Evolutionary conservation across 2,113 vertebrate species (phyloP).

Genomic region (Macrotus californicus): DNA sequence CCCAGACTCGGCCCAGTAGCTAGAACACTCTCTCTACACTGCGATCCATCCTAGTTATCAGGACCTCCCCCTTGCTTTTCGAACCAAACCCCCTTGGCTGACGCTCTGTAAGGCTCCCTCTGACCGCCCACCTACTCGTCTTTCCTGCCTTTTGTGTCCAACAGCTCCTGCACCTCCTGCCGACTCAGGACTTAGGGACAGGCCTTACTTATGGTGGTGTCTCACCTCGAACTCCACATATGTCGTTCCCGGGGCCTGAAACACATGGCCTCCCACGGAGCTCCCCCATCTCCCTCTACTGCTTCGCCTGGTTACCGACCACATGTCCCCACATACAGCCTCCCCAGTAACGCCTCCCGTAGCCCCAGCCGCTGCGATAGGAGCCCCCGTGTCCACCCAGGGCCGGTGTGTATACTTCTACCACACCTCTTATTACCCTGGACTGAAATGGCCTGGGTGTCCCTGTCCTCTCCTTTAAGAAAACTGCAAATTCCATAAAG

Average conservation of each 20-base stretch:
- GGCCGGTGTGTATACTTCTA: not conserved
- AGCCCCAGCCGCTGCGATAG: not conserved
- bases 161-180: not conserved
- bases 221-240: not conserved
- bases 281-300: too few relatives aligned
- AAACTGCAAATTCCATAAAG: not conserved
- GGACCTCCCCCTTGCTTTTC: not conserved
- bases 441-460: not conserved
- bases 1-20: accelerated
- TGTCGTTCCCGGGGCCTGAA: not conserved
- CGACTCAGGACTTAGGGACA: accelerated
- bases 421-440: not conserved
- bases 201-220: not conserved
- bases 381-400: not conserved
- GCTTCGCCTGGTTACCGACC: not conserved
- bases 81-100: not conserved
- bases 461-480: not conserved
- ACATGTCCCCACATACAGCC: accelerated
- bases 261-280: not conserved
- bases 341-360: not conserved
- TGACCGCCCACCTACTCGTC: not conserved
- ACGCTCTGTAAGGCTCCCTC: not conserved
- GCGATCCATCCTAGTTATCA: not conserved
- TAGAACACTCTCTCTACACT: not conserved
- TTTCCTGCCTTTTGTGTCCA: too few relatives aligned